Base-by-base conservation (phyloP, 2,113 vertebrate genomes). In the Porphyrio hochstetteri region DNA sequence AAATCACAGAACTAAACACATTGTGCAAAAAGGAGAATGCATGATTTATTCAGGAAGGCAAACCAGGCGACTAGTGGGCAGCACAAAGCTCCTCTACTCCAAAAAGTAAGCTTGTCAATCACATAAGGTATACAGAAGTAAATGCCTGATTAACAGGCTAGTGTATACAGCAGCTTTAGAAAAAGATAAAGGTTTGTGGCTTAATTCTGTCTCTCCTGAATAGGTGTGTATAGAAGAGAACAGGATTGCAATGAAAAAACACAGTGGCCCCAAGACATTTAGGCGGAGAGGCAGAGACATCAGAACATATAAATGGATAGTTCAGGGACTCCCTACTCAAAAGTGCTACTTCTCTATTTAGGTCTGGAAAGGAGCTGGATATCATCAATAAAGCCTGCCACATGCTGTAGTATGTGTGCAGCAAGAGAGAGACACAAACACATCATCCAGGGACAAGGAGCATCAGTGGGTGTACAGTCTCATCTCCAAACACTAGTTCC, bases 31-130 rank as follows among this genome's bases (percentile, higher is more conserved):
- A 94, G 83, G 56, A 95, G 84, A 96, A 96, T 35, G 61, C 60
- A 76, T 91, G 75, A 90, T 97, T 96, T 97, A 97, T 97, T 98
- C 95, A 97, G 91, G 91, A 92, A 93, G 86, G 57, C 53, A 92
- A 94, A 94, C 57, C 82, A 69, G 67, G 53, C 12, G 3, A 91
- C 56, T 25, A 64, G 25, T 57, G 59, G 76, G 63, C 67, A 95
- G 85, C 91, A 95, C 86, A 68, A 46, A 70, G 81, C 87, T 92
- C 40, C 92, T 92, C 88, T 80, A 80, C 94, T 94, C 86, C 91
- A 86, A 52, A 87, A 93, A 81, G 76, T 71, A 69, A 92, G 63
- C 77, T 90, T 85, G 76, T 92, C 93, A 77, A 50, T 88, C 88
- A 79, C 38, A 38, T 72, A 69, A 77, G 87, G 86, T 33, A 35